These are phyloP conservation scores for Seladonia tumulorum DNA, from an alignment of 2,888 invertebrate species.

Conservation along the genomic window DNA sequence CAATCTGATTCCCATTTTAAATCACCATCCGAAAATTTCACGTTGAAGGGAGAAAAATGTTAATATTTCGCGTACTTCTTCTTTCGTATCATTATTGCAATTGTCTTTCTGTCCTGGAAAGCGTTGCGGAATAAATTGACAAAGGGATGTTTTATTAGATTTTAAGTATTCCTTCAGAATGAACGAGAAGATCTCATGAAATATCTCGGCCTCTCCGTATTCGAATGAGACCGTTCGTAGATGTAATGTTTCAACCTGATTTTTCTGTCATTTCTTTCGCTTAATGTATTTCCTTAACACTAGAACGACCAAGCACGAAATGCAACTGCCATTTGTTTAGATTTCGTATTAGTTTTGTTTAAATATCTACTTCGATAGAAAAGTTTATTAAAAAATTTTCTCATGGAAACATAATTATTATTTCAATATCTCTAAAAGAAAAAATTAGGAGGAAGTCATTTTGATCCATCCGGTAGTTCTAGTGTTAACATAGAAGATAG, in stretches of 20 bases:
- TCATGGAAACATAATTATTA: too few species aligned
- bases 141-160: neutral
- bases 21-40: neutral
- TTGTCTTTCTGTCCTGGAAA: neutral
- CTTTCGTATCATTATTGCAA: neutral
- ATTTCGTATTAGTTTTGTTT: too few species aligned
- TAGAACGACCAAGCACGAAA: too few species aligned
- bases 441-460: too few species aligned
- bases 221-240: neutral
- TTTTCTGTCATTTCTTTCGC: neutral
- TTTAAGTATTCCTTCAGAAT: neutral
- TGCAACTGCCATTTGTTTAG: too few species aligned
- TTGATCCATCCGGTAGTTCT: too few species aligned
- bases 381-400: too few species aligned
- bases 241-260: neutral
- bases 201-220: neutral
- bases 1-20: neutral
- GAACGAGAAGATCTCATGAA: neutral
- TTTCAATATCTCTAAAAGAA: too few species aligned
- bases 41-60: neutral
- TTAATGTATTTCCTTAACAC: too few species aligned
- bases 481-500: too few species aligned
- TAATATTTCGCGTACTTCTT: neutral
- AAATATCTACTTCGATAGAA: too few species aligned
- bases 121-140: neutral